Percentiles rank a stretch among this genome's conserved stretches.
Conservation (phyloP, 2,113 vertebrate genomes). For the Nesoenas mayeri region DNA sequence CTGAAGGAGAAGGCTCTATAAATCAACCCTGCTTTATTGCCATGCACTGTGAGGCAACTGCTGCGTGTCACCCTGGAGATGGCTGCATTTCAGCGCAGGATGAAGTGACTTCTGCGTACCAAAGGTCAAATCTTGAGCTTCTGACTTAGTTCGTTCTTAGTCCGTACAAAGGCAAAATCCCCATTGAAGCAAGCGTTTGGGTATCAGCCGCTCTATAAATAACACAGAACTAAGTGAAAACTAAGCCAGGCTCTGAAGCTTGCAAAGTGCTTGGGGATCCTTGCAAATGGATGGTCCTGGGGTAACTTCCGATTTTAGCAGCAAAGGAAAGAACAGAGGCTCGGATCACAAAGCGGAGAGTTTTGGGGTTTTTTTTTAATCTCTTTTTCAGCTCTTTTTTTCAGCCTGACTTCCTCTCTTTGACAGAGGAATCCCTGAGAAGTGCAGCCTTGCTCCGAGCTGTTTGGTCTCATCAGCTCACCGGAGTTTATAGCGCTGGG, state of each 20-base stretch:
- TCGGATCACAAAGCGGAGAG: background rate
- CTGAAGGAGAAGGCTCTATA: constrained; percentile 23
- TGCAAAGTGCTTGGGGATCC: constrained; percentile 10
- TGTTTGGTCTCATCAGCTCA: constrained; percentile 34
- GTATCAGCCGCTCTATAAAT: constrained; percentile 50
- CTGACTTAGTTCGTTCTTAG: constrained; percentile 34
- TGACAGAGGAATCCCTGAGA: constrained; percentile 50
- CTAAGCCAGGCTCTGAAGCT: constrained; percentile 39
- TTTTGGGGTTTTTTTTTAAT: background rate
- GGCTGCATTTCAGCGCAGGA: background rate
- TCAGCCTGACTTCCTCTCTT: constrained; percentile 13
- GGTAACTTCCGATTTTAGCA: constrained; percentile 43
- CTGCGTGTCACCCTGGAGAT: constrained; percentile 18
- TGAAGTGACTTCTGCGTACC: constrained; percentile 21
- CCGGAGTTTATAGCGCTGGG: background rate
- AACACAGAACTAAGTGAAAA: constrained; percentile 17
- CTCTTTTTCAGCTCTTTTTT: background rate
- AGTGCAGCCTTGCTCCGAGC: constrained; percentile 18
- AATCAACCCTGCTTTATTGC: constrained; percentile 54
- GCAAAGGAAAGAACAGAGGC: constrained; percentile 57
- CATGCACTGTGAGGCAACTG: background rate
- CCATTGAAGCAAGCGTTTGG: constrained; percentile 2
- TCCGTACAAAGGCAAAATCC: constrained; percentile 35
- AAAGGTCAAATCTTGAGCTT: constrained; percentile 56
- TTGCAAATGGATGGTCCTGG: background rate